phyloP scores from a whole-genome alignment of 2,888 invertebrate genomes.

The Ophion costatus region DNA sequence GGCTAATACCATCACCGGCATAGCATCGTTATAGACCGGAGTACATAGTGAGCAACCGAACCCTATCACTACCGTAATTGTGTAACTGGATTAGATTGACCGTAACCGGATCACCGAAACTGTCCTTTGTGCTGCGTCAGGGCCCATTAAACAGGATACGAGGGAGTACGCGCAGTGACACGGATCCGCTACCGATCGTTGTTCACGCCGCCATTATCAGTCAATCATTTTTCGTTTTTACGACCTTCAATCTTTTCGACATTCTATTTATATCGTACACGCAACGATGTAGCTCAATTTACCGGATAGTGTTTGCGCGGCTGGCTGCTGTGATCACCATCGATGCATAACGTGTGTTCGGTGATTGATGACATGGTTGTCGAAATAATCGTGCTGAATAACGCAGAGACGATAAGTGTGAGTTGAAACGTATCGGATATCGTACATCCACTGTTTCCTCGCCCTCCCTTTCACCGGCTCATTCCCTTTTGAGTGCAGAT shows the following conservation, averaged over 20 bases:
- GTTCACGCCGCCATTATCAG: background rate
- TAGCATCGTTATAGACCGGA: constrained; percentile 4
- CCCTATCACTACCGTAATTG: constrained; percentile 62
- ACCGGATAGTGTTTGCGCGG: background rate
- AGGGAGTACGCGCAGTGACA: constrained; percentile 13
- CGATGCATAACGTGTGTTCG: background rate
- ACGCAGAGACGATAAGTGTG: background rate
- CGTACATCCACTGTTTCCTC: background rate
- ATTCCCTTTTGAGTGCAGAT: background rate
- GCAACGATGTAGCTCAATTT: background rate
- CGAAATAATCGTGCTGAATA: background rate
- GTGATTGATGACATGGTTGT: background rate
- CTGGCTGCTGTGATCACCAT: background rate
- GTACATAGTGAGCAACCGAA: constrained; percentile 38
- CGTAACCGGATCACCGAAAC: constrained; percentile 64
- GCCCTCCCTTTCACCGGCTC: background rate
- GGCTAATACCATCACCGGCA: constrained; percentile 38
- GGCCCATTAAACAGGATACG: constrained; percentile 47
- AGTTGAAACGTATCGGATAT: constrained; percentile 6
- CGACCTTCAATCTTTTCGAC: background rate
- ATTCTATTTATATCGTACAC: background rate
- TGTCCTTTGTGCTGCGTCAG: constrained; percentile 64
- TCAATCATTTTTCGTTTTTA: background rate
- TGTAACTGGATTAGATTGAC: constrained; percentile 64
- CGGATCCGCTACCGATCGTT: background rate